Percentiles rank a stretch among this genome's conserved stretches.
Evolutionary conservation across 2,888 invertebrate genomes (phyloP).

Genomic region (Diplazon laetatorius): DNA sequence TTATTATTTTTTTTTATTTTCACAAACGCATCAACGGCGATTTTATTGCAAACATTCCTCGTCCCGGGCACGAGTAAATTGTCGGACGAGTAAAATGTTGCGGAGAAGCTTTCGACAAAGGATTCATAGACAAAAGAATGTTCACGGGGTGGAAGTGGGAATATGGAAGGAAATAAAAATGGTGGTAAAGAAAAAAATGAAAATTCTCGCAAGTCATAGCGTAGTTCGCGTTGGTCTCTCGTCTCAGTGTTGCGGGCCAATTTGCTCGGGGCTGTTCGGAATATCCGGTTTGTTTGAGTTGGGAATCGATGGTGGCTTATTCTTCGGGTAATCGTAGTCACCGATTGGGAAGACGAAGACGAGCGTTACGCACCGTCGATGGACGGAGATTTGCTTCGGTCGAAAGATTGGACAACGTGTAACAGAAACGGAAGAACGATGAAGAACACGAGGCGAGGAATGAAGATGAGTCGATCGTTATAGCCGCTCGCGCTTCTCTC

Average conservation of each 20-base stretch:
- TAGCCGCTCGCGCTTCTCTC: conserved; percentile 30
- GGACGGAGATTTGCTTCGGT: conserved; percentile 43
- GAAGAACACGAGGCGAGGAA: conserved; percentile 45
- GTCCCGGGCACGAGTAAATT: neutral
- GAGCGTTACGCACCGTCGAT: conserved; percentile 46
- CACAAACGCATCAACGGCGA: neutral
- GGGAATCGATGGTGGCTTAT: conserved; percentile 55
- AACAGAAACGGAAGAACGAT: conserved; percentile 49
- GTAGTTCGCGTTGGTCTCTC: conserved; percentile 14
- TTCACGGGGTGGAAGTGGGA: neutral
- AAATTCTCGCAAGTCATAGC: conserved; percentile 47
- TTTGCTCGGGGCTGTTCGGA: conserved; percentile 55
- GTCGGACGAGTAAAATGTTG: neutral
- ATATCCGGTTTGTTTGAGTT: conserved; percentile 76
- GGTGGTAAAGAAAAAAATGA: conserved; percentile 17
- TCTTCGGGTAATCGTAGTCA: conserved; percentile 37
- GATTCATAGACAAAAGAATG: conserved; percentile 28
- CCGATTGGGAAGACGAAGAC: conserved; percentile 8
- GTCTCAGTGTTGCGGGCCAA: conserved; percentile 39
- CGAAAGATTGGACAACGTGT: conserved; percentile 25
- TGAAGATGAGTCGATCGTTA: conserved; percentile 56
- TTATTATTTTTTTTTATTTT: conserved; percentile 4
- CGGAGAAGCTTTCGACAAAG: neutral
- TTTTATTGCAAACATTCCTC: neutral
- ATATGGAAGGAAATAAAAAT: neutral